Conservation (phyloP, 2,113 vertebrate species). For the Pycnonotus jocosus region DNA sequence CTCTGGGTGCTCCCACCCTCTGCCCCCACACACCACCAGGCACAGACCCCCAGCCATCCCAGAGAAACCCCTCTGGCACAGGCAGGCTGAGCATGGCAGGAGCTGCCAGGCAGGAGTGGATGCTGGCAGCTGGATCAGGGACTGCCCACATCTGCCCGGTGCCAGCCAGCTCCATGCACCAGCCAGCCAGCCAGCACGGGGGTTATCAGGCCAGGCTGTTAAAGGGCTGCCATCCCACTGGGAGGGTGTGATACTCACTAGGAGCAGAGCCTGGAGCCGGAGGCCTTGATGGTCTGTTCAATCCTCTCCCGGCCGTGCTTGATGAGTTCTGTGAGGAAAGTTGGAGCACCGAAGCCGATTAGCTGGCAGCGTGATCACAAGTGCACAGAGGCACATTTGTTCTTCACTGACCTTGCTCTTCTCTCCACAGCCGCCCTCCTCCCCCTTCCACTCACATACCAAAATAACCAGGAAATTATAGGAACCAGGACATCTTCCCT, state of each 20-base stretch:
- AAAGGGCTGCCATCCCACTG: constrained; percentile 25
- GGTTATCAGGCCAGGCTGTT: neutral
- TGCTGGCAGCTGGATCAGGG: neutral
- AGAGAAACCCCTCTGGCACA: neutral
- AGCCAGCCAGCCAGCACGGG: neutral
- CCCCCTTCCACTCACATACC: constrained; percentile 43
- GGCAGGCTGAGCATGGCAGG: neutral
- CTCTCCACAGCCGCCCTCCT: constrained; percentile 19
- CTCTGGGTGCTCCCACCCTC: neutral
- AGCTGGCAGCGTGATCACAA: neutral
- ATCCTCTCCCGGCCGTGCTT: constrained; percentile 55
- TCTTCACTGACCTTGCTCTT: constrained; percentile 60
- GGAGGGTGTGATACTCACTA: constrained; percentile 44
- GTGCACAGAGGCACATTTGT: constrained; percentile 56
- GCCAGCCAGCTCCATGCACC: constrained; percentile 57
- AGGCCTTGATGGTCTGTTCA: constrained; percentile 57
- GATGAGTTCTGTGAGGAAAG: constrained; percentile 50
- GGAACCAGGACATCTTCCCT: constrained; percentile 42
- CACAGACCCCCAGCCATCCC: neutral
- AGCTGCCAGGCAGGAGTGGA: neutral
- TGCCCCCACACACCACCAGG: neutral
- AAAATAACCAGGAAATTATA: constrained; percentile 57
- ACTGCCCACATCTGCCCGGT: constrained; percentile 39
- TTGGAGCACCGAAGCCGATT: neutral
- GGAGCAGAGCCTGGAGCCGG: constrained; percentile 29